phyloP scores from a whole-genome alignment of 2,888 invertebrate species.

The Orthosia gothica region DNA sequence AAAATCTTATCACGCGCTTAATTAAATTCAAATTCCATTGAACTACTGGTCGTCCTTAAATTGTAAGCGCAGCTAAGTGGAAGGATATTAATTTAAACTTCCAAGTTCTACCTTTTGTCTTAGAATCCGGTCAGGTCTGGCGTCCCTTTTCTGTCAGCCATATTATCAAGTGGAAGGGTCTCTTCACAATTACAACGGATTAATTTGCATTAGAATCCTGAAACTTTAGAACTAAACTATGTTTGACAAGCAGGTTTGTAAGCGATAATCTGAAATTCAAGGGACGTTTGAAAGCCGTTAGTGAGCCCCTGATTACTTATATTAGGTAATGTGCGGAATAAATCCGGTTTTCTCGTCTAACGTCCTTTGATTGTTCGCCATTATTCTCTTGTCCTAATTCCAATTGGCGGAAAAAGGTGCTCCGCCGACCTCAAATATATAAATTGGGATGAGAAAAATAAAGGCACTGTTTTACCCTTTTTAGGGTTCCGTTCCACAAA shows the following conservation, averaged over 20 bases:
- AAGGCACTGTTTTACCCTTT: no score
- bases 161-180: constrained; percentile 30
- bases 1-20: constrained; percentile 26
- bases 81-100: constrained; percentile 51
- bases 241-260: constrained; percentile 10
- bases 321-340: not conserved
- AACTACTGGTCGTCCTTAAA: not conserved
- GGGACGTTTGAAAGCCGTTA: not conserved
- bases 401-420: no score
- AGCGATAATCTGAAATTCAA: constrained; percentile 18
- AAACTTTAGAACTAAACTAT: constrained; percentile 37
- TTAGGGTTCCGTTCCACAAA: no score
- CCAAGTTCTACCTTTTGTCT: constrained; percentile 41
- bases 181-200: constrained; percentile 22
- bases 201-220: constrained; percentile 31
- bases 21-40: constrained; percentile 29
- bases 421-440: no score
- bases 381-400: no score
- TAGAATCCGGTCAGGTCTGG: constrained; percentile 2
- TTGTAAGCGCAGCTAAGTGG: constrained; percentile 17
- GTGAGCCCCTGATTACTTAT: not conserved
- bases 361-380: not conserved
- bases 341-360: not conserved
- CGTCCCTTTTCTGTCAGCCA: constrained; percentile 30
- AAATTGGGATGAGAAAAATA: no score